Percentiles rank a stretch among this genome's conserved stretches.
Conservation (phyloP, 2,113 vertebrate genomes). For the Acinonyx jubatus region DNA sequence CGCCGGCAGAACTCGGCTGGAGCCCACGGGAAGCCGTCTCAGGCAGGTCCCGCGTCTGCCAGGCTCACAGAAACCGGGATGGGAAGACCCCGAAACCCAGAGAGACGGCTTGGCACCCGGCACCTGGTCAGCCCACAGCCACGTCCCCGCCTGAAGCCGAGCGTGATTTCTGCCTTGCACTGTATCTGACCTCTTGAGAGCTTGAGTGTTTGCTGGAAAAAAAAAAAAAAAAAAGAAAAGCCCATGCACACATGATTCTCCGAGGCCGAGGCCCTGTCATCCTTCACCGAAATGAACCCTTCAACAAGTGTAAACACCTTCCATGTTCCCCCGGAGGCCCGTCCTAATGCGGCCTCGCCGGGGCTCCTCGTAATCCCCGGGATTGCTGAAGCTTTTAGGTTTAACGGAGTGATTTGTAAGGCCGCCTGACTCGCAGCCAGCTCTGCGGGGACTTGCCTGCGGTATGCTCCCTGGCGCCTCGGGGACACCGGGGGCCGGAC, state of each 20-base stretch:
- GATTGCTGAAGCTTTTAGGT: slow-evolving; percentile 84
- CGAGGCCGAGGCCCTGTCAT: slow-evolving; percentile 56
- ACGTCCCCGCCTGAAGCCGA: rapidly evolving
- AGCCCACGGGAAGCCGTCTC: neutral
- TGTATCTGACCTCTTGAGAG: slow-evolving; percentile 28
- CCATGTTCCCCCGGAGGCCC: slow-evolving; percentile 69
- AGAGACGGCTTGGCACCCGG: rapidly evolving
- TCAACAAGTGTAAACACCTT: slow-evolving; percentile 82
- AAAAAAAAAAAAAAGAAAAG: rapidly evolving
- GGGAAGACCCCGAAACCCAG: neutral
- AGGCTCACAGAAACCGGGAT: neutral
- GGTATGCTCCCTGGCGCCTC: slow-evolving; percentile 68
- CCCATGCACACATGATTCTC: neutral
- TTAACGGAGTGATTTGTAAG: slow-evolving; percentile 80
- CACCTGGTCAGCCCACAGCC: neutral
- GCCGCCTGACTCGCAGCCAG: slow-evolving; percentile 80
- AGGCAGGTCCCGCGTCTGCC: neutral
- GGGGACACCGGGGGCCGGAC: slow-evolving; percentile 74
- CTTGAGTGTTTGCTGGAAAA: slow-evolving; percentile 33
- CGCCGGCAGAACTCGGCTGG: rapidly evolving
- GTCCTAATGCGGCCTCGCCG: slow-evolving; percentile 70
- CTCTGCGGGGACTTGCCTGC: slow-evolving; percentile 66
- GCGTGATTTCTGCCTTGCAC: neutral
- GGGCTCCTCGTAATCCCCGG: slow-evolving; percentile 80
- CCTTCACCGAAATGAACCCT: slow-evolving; percentile 71